Conservation (phyloP, 2,797 vertebrate genomes). For the Pseudochaenichthys georgianus region DNA sequence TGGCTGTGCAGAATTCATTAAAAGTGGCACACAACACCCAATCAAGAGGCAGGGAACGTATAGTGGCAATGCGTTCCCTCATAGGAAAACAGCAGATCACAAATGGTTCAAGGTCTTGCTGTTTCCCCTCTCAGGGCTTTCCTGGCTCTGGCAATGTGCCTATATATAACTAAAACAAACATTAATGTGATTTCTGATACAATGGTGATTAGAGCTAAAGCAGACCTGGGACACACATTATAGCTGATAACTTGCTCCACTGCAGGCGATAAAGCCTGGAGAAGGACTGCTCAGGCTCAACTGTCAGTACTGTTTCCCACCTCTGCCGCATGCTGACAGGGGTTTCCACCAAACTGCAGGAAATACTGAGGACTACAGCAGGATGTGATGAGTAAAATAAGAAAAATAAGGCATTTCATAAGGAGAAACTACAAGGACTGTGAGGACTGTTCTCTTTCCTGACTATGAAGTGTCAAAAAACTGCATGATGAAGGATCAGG, state of each 20-base stretch:
- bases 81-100: constrained; percentile 47
- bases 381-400: constrained; percentile 5
- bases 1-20: constrained; percentile 49
- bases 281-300: constrained; percentile 57
- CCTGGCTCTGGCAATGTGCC: constrained; percentile 6
- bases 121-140: constrained; percentile 33
- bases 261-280: constrained; percentile 46
- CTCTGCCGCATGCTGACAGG: constrained; percentile 24
- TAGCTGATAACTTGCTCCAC: constrained; percentile 44
- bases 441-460: not conserved
- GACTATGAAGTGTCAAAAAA: constrained; percentile 18
- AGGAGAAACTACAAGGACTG: constrained; percentile 10
- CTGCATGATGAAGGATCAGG: constrained; percentile 16
- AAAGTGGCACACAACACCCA: constrained; percentile 44
- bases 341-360: constrained; percentile 35
- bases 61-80: constrained; percentile 19
- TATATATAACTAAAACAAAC: constrained; percentile 29
- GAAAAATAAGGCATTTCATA: not conserved
- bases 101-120: constrained; percentile 57
- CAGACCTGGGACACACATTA: constrained; percentile 48
- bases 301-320: constrained; percentile 52
- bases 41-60: constrained; percentile 51
- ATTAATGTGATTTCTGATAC: constrained; percentile 24
- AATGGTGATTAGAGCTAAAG: constrained; percentile 38
- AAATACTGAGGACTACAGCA: constrained; percentile 33